phyloP scores from a whole-genome alignment of 2,888 invertebrate species.

The Polietes domitor region DNA sequence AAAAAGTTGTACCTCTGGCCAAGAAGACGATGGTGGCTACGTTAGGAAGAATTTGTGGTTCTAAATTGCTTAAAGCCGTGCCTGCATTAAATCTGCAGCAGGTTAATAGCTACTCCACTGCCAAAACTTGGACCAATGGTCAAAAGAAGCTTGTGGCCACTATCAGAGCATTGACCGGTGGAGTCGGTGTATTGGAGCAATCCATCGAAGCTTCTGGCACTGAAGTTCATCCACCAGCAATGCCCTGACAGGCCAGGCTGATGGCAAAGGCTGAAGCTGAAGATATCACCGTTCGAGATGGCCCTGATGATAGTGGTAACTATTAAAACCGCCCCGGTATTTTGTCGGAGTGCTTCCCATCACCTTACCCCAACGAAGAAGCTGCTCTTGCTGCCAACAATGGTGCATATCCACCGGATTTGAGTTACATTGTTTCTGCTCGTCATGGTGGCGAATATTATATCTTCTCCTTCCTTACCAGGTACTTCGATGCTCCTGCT shows the following conservation, averaged over 20 bases:
- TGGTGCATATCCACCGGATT: conserved; percentile 97
- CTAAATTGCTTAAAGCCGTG: conserved; percentile 89
- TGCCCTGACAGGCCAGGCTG: conserved; percentile 95
- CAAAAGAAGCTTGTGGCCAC: conserved; percentile 90
- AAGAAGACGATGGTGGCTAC: conserved; percentile 96
- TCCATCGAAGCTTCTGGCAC: conserved; percentile 91
- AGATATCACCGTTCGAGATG: conserved; percentile 90
- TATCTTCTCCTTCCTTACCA: conserved; percentile 96
- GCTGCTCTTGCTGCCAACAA: conserved; percentile 98
- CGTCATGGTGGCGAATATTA: conserved; percentile 98
- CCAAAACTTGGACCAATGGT: conserved; percentile 89
- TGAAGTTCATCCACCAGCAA: conserved; percentile 90
- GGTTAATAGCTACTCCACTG: conserved; percentile 89
- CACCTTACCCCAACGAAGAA: conserved; percentile 97
- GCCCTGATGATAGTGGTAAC: conserved; percentile 93
- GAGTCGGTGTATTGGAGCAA: conserved; percentile 92
- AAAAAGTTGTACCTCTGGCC: conserved; percentile 79
- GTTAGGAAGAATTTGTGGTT: conserved; percentile 92
- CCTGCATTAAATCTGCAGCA: conserved; percentile 86
- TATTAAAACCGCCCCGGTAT: conserved; percentile 97
- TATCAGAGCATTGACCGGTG: conserved; percentile 91
- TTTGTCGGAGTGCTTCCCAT: conserved; percentile 94
- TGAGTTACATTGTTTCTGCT: conserved; percentile 92
- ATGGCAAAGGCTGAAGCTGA: conserved; percentile 98
- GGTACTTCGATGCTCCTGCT: conserved; percentile 97